Evolutionary conservation across 2,113 vertebrate species (phyloP).

Genomic region (Entomyzon cyanotis): DNA sequence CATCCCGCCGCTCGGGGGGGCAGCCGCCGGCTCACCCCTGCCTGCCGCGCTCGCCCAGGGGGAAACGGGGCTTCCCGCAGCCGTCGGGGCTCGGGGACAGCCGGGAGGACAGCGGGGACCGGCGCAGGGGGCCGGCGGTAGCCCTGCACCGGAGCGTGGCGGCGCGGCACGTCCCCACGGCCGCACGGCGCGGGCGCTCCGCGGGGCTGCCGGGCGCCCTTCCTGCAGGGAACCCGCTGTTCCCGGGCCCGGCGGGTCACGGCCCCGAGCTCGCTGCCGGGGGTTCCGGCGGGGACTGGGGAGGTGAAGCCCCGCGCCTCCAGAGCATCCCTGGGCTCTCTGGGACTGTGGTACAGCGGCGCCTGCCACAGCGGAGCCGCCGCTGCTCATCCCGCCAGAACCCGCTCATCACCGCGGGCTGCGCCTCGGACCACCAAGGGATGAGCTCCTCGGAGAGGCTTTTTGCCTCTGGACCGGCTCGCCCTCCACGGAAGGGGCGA

Average conservation of each 20-base stretch:
- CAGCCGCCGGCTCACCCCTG: not conserved
- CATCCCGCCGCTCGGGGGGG: too few species aligned
- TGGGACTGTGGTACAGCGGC: not conserved
- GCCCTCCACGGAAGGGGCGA: accelerated
- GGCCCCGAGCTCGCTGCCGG: not conserved
- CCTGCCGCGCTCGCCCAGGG: not conserved
- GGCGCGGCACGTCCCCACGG: not conserved
- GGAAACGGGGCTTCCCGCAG: not conserved
- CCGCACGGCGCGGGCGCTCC: not conserved
- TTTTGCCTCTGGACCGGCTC: too few species aligned
- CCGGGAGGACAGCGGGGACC: not conserved
- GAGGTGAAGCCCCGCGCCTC: not conserved
- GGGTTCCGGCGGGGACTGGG: not conserved
- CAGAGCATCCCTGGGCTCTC: too few species aligned
- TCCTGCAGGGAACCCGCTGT: not conserved
- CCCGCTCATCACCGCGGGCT: not conserved
- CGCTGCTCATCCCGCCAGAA: not conserved
- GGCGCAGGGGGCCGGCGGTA: not conserved
- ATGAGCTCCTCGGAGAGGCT: accelerated
- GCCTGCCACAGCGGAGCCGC: too few species aligned
- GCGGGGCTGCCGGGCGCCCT: not conserved
- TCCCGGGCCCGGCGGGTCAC: not conserved
- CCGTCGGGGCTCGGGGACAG: not conserved
- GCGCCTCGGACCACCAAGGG: not conserved
- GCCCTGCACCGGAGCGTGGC: not conserved